Percentiles rank a stretch among this genome's conserved stretches.
Conservation (phyloP, 2,888 invertebrate genomes). For the Nyleta sp. region DNA sequence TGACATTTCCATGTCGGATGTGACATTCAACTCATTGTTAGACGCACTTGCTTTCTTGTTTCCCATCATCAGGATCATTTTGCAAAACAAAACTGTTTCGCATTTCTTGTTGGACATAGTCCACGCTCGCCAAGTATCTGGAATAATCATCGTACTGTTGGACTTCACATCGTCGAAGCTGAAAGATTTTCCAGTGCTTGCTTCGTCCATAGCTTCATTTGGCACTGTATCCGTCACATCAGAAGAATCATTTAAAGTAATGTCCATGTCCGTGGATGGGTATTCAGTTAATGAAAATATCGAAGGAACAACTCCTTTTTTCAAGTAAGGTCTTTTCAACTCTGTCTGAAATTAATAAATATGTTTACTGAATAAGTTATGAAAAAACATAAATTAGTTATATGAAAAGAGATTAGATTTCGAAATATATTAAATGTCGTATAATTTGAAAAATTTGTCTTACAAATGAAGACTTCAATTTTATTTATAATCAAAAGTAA, state of each 20-base stretch:
- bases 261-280: conserved; percentile 3
- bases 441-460: conserved; percentile 3
- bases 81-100: conserved; percentile 28
- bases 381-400: not conserved
- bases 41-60: conserved; percentile 9
- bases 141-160: conserved; percentile 4
- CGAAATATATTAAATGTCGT: not conserved
- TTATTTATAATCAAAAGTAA: not conserved
- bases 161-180: conserved; percentile 10
- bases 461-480: not conserved
- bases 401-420: not conserved
- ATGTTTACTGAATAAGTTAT: conserved; percentile 2
- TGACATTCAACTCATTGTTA: conserved; percentile 17
- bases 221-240: not conserved
- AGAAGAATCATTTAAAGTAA: conserved; percentile 6
- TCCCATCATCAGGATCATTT: conserved; percentile 11
- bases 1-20: conserved; percentile 23
- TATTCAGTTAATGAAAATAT: conserved; percentile 37
- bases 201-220: conserved; percentile 2
- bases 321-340: conserved; percentile 34
- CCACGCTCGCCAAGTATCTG: conserved; percentile 22
- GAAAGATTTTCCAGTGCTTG: conserved; percentile 11
- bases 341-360: conserved; percentile 35
- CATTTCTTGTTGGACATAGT: conserved; percentile 12
- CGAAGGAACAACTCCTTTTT: conserved; percentile 31